phyloP scores from a whole-genome alignment of 2,888 invertebrate species.

The Hydrotaea diabolus region DNA sequence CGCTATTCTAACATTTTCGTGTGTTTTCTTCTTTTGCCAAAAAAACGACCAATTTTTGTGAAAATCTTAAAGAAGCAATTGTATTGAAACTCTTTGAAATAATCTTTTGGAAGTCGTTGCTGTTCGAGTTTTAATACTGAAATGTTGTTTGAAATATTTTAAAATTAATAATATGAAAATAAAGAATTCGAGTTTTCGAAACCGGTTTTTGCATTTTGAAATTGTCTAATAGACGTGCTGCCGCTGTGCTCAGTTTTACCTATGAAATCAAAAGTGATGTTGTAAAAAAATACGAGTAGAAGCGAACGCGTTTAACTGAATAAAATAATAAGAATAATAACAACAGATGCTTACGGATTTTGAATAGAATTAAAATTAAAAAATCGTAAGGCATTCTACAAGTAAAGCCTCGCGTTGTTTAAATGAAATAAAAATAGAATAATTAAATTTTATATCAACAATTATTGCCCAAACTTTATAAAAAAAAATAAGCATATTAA shows the following conservation, averaged over 20 bases:
- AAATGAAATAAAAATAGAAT: too few relatives aligned
- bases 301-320: too few relatives aligned
- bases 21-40: background rate
- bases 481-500: too few relatives aligned
- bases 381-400: too few relatives aligned
- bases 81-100: background rate
- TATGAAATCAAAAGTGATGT: background rate
- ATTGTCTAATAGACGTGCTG: background rate
- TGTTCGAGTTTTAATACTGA: background rate
- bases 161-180: background rate
- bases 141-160: background rate
- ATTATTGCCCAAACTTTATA: too few relatives aligned
- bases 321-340: too few relatives aligned
- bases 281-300: background rate
- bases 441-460: too few relatives aligned
- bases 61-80: background rate
- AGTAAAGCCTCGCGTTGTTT: too few relatives aligned
- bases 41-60: background rate
- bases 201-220: slow-evolving; percentile 8
- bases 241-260: background rate
- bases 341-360: too few relatives aligned
- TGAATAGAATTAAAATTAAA: too few relatives aligned
- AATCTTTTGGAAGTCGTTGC: background rate
- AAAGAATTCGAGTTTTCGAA: background rate
- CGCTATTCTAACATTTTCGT: background rate